phyloP scores from a whole-genome alignment of 2,888 invertebrate species.

The Drosophila atripex region DNA sequence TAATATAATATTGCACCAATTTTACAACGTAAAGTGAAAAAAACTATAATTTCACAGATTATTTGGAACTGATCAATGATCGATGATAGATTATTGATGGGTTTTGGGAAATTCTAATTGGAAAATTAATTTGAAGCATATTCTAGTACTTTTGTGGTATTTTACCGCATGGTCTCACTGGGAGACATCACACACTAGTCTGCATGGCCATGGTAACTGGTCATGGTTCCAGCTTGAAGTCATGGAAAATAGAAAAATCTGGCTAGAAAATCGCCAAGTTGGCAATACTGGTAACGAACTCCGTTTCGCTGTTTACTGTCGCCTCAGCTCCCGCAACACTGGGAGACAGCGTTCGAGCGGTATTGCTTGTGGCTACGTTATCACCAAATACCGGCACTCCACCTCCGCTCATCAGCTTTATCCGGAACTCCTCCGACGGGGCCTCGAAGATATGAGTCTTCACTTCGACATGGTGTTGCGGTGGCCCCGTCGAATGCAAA shows the following conservation, averaged over 20 bases:
- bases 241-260: too few species aligned
- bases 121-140: not conserved
- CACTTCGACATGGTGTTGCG: slow-evolving; percentile 88
- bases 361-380: slow-evolving; percentile 46
- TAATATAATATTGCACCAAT: slow-evolving; percentile 1
- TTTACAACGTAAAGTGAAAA: slow-evolving; percentile 4
- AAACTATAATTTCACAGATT: not conserved
- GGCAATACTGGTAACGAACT: too few species aligned
- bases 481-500: slow-evolving; percentile 90
- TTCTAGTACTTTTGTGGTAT: not conserved
- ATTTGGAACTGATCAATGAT: not conserved
- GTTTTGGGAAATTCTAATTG: not conserved
- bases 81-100: too few species aligned
- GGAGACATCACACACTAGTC: too few species aligned
- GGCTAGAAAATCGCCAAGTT: too few species aligned
- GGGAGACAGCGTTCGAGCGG: slow-evolving; percentile 57
- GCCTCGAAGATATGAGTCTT: slow-evolving; percentile 94
- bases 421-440: slow-evolving; percentile 94
- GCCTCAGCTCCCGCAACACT: slow-evolving; percentile 46
- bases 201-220: too few species aligned
- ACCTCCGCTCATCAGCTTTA: slow-evolving; percentile 94
- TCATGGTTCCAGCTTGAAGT: too few species aligned
- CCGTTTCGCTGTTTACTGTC: slow-evolving; percentile 45
- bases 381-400: slow-evolving; percentile 85
- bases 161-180: too few species aligned